These are phyloP conservation scores for Caenorhabditis remanei DNA, from an alignment of 1,140 invertebrate species.

Conservation along the genomic window DNA sequence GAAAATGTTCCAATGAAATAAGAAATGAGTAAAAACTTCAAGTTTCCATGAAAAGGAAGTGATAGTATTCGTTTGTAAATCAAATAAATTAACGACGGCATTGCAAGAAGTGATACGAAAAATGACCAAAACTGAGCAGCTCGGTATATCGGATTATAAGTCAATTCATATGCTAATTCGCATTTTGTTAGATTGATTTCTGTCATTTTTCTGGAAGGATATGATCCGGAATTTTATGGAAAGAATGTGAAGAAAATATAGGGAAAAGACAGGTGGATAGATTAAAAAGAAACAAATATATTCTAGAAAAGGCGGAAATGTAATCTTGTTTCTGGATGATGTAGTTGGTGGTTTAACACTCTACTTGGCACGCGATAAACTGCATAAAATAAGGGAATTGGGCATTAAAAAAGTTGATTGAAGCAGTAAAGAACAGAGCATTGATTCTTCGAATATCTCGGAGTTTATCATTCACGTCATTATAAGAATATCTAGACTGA, in stretches of 20 bases:
- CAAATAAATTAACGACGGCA: slow-evolving; percentile 2
- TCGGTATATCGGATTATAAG: slow-evolving; percentile 1
- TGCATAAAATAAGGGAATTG: too few species aligned
- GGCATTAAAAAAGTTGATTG: too few species aligned
- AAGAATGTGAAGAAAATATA: slow-evolving; percentile 1
- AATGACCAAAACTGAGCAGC: slow-evolving; percentile 22
- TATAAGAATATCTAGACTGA: too few species aligned
- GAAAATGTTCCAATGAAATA: slow-evolving; percentile 1
- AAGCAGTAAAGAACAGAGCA: too few species aligned
- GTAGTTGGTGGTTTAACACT: not conserved
- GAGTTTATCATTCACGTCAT: too few species aligned
- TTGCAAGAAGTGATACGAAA: slow-evolving; percentile 28
- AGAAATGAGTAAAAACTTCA: slow-evolving; percentile 11
- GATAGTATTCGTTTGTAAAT: not conserved
- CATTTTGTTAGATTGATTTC: not conserved
- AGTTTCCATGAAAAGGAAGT: slow-evolving; percentile 30
- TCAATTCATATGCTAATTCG: not conserved
- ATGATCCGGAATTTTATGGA: not conserved
- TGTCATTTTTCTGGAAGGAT: not conserved
- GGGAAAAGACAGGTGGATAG: not conserved
- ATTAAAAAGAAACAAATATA: not conserved
- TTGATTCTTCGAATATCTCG: too few species aligned
- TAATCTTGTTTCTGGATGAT: not conserved
- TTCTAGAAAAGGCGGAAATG: not conserved
- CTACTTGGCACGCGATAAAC: too few species aligned